Conservation (phyloP, 2,113 vertebrate genomes). For the Procavia capensis region DNA sequence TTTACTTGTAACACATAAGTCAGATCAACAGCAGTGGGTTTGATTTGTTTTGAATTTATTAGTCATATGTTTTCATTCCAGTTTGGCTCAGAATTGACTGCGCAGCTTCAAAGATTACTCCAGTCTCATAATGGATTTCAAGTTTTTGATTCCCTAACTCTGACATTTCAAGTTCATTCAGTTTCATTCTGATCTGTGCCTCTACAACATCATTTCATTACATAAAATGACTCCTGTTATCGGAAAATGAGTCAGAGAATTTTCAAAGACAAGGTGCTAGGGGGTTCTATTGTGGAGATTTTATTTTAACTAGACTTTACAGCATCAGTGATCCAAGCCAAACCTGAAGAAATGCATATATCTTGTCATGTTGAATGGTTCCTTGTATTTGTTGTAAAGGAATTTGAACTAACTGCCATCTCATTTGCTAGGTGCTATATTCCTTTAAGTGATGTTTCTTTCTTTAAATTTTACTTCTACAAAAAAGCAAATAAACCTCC, state of each 20-base stretch:
- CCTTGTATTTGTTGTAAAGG: background rate
- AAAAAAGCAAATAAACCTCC: background rate
- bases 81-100: background rate
- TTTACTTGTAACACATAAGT: background rate
- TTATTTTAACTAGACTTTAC: background rate
- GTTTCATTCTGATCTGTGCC: background rate
- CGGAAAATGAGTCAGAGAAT: background rate
- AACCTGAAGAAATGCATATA: background rate
- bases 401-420: background rate
- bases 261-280: background rate
- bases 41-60: background rate
- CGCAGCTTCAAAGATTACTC: background rate
- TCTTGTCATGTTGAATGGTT: background rate
- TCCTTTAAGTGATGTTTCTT: constrained; percentile 3
- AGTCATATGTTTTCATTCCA: background rate
- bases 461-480: constrained; percentile 41
- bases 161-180: background rate
- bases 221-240: background rate
- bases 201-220: background rate
- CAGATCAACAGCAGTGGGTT: background rate
- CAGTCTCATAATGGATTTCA: background rate
- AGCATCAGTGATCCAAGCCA: background rate
- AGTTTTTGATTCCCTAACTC: background rate
- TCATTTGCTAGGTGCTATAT: background rate
- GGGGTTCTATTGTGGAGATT: background rate